These are phyloP conservation scores for Noctua janthe DNA, from an alignment of 2,888 invertebrate species.

Conservation along the genomic window DNA sequence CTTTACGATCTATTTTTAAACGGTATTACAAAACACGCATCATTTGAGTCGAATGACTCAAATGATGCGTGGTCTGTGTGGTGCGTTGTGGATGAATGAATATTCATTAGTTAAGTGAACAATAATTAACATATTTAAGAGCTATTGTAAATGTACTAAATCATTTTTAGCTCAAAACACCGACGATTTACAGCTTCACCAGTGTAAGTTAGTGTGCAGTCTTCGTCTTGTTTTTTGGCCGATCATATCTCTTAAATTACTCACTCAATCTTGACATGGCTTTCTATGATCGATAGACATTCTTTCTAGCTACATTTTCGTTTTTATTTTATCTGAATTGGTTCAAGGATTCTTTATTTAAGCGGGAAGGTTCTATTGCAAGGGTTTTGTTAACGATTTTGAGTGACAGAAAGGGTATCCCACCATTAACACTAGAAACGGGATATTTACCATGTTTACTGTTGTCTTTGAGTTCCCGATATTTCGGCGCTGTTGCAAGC, in stretches of 20 bases:
- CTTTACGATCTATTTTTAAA: conserved; percentile 23
- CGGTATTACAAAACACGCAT: background rate
- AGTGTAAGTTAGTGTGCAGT: conserved; percentile 16
- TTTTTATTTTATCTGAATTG: background rate
- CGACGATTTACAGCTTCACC: conserved; percentile 26
- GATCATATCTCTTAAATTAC: conserved; percentile 15
- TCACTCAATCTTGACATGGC: background rate
- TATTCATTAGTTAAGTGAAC: background rate
- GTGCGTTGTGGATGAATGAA: no score
- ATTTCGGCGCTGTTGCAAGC: no score
- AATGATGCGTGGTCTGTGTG: no score
- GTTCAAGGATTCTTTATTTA: background rate
- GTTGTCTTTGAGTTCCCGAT: no score
- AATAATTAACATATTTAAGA: conserved; percentile 42
- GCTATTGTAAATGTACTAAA: conserved; percentile 59
- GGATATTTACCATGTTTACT: no score
- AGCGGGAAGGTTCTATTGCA: background rate
- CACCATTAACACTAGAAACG: no score
- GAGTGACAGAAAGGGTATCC: background rate
- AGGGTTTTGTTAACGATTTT: no score
- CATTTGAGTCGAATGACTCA: no score
- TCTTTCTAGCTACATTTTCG: background rate
- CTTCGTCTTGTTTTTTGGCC: background rate
- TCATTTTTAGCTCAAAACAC: conserved; percentile 54
- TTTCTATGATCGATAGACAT: background rate